Conservation (phyloP, 2,888 invertebrate species). For the Pseudolycoriella hygida region DNA sequence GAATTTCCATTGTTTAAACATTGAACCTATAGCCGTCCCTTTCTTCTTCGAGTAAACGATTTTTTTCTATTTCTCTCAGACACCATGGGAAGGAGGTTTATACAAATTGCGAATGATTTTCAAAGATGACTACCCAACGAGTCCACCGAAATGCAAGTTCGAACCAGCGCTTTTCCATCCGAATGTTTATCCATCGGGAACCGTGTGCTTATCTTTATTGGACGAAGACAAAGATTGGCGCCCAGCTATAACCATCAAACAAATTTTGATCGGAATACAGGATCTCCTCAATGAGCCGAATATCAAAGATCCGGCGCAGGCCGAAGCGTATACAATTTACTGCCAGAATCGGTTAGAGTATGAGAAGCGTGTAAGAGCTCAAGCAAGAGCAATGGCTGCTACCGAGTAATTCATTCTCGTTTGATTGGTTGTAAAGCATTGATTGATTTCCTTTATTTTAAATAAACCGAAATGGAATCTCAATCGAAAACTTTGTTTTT, state of each 20-base stretch:
- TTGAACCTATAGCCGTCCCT: too few species aligned
- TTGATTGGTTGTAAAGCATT: too few species aligned
- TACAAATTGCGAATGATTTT: constrained; percentile 97
- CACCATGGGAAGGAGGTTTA: constrained; percentile 94
- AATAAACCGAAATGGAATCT: too few species aligned
- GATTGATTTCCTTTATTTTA: too few species aligned
- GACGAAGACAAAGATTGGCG: constrained; percentile 99
- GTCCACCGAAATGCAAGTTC: constrained; percentile 98
- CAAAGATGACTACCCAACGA: constrained; percentile 97
- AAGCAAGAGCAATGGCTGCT: constrained; percentile 84
- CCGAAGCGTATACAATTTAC: constrained; percentile 97
- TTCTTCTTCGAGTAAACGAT: too few species aligned
- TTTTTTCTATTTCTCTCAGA: constrained; percentile 29
- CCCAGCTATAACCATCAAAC: constrained; percentile 96
- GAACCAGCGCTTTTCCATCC: constrained; percentile 98
- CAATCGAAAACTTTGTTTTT: too few species aligned
- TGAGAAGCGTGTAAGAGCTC: constrained; percentile 88
- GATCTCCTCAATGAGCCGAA: constrained; percentile 95
- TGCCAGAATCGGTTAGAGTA: constrained; percentile 95
- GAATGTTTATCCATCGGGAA: constrained; percentile 69
- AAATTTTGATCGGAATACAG: constrained; percentile 92
- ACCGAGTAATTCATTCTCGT: constrained; percentile 36
- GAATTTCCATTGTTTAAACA: too few species aligned
- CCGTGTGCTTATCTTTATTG: constrained; percentile 80
- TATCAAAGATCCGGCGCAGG: constrained; percentile 97